These are phyloP conservation scores for Gambelia wislizenii DNA, from an alignment of 2,797 vertebrate genomes.

Conservation along the genomic window DNA sequence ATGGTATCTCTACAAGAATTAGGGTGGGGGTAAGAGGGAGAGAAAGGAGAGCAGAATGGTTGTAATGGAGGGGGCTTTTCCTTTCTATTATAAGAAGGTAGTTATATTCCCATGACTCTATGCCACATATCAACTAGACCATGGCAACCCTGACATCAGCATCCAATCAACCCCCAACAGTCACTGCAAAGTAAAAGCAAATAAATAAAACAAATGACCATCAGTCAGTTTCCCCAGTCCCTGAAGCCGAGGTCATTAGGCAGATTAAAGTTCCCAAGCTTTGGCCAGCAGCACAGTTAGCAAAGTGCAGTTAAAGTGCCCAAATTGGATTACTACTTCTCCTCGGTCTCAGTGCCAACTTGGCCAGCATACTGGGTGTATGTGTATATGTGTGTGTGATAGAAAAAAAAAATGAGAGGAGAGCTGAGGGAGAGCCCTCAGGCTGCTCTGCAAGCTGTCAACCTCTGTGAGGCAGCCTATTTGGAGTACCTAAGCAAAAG, in stretches of 20 bases:
- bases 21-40: background rate
- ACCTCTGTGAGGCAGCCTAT: background rate
- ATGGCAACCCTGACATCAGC: background rate
- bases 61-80: background rate
- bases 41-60: background rate
- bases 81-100: background rate
- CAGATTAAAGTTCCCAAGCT: slow-evolving; percentile 66
- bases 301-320: slow-evolving; percentile 70
- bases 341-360: slow-evolving; percentile 54
- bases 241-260: slow-evolving; percentile 67
- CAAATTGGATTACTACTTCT: slow-evolving; percentile 71
- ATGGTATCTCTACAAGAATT: slow-evolving; percentile 49
- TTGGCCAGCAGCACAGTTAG: slow-evolving; percentile 56
- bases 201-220: slow-evolving; percentile 45
- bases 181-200: slow-evolving; percentile 53
- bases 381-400: background rate
- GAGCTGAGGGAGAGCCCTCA: background rate
- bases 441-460: slow-evolving; percentile 9
- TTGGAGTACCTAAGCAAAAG: background rate
- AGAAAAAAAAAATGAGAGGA: background rate
- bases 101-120: background rate
- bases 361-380: slow-evolving; percentile 38
- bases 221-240: slow-evolving; percentile 33
- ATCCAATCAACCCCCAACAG: slow-evolving; percentile 6
- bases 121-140: background rate